phyloP scores from a whole-genome alignment of 2,113 vertebrate genomes.

The Callospermophilus lateralis region DNA sequence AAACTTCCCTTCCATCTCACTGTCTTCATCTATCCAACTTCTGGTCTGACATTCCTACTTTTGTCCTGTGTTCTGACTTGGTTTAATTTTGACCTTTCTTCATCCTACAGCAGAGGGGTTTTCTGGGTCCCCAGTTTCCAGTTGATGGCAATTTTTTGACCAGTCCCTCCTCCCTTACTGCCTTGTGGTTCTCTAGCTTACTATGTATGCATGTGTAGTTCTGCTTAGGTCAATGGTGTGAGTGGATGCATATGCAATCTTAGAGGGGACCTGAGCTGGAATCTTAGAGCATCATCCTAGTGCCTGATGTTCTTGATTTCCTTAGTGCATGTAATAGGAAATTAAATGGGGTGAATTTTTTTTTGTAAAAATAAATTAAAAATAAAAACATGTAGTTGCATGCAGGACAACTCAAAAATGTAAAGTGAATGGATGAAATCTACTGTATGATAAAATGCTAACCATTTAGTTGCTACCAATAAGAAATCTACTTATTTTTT shows the following conservation, averaged over 20 bases:
- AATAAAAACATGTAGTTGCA: slow-evolving; percentile 89
- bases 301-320: slow-evolving; percentile 48
- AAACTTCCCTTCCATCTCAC: slow-evolving; percentile 74
- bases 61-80: slow-evolving; percentile 74
- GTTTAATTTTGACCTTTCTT: slow-evolving; percentile 74
- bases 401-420: slow-evolving; percentile 90
- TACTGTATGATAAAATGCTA: no score
- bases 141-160: slow-evolving; percentile 56
- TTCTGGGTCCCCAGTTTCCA: slow-evolving; percentile 39
- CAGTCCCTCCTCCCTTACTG: slow-evolving; percentile 47
- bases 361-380: no score
- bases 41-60: slow-evolving; percentile 71
- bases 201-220: slow-evolving; percentile 78
- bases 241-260: slow-evolving; percentile 82
- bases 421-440: no score
- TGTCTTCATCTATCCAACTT: slow-evolving; percentile 61
- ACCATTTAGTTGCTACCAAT: no score
- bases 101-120: slow-evolving; percentile 64
- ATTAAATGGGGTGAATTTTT: slow-evolving; percentile 76
- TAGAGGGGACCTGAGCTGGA: slow-evolving; percentile 76
- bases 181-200: slow-evolving; percentile 77
- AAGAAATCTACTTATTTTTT: no score
- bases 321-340: slow-evolving; percentile 54
- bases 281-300: slow-evolving; percentile 54
- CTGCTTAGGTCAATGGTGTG: slow-evolving; percentile 82